These are phyloP conservation scores for Cottus gobio DNA, from an alignment of 2,113 vertebrate species.

Conservation along the genomic window DNA sequence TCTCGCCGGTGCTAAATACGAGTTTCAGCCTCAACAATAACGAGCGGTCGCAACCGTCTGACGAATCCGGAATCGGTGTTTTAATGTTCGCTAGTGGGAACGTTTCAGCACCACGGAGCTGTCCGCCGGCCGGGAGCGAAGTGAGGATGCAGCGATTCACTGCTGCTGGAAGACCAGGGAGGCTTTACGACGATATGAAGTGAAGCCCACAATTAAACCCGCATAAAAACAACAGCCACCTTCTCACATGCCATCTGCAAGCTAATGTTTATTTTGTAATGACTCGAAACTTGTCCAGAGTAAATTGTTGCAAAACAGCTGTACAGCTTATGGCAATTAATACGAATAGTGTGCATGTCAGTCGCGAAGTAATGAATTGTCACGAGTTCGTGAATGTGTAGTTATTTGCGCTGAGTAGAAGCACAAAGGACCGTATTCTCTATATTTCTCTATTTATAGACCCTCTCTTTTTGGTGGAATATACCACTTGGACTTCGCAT, in stretches of 20 bases:
- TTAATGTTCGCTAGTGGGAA: constrained; percentile 3
- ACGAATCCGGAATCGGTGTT: constrained; percentile 9
- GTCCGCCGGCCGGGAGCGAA: constrained; percentile 49
- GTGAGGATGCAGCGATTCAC: background rate
- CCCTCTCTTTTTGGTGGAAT: constrained; percentile 81
- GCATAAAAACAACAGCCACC: background rate
- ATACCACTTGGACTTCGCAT: constrained; percentile 86
- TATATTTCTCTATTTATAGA: constrained; percentile 86
- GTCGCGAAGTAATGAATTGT: constrained; percentile 7
- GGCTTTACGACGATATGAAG: constrained; percentile 1
- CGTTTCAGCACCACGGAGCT: constrained; percentile 76
- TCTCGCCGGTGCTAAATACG: background rate
- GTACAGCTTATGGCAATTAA: background rate
- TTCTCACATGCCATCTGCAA: background rate
- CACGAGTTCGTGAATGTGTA: constrained; percentile 19
- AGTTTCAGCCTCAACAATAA: constrained; percentile 15
- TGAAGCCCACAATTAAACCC: constrained; percentile 29
- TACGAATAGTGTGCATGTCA: constrained; percentile 12
- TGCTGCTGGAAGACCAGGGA: background rate
- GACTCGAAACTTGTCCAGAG: background rate
- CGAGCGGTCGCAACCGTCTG: background rate
- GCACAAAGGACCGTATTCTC: constrained; percentile 84
- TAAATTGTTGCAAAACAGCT: background rate
- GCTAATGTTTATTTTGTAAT: background rate
- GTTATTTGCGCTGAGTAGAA: constrained; percentile 67